phyloP scores from a whole-genome alignment of 2,888 invertebrate species.

The Pollenia griseotomentosa region DNA sequence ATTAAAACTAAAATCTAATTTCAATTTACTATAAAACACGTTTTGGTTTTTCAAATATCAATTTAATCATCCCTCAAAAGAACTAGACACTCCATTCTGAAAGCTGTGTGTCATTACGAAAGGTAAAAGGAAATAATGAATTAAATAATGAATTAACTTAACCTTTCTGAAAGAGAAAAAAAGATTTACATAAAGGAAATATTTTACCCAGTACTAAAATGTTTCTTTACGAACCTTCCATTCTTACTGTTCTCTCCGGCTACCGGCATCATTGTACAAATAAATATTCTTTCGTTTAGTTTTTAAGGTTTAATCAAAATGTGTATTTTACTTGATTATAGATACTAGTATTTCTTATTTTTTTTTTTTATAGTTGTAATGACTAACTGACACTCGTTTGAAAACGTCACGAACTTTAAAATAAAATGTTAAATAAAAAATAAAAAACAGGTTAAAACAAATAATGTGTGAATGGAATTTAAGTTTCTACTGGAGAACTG shows the following conservation, averaged over 20 bases:
- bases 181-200: no score
- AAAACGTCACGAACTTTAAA: slow-evolving; percentile 57
- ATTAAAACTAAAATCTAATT: no score
- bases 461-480: slow-evolving; percentile 52
- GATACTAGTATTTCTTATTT: slow-evolving; percentile 40
- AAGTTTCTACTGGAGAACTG: slow-evolving; percentile 43
- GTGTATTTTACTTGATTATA: background rate
- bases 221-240: no score
- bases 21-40: no score
- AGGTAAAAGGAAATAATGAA: no score
- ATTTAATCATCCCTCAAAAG: no score
- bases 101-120: no score
- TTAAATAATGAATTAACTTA: no score
- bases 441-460: slow-evolving; percentile 20
- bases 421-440: background rate
- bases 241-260: background rate
- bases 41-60: no score
- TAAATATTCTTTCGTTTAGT: background rate
- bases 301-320: background rate
- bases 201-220: no score
- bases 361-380: slow-evolving; percentile 29
- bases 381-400: slow-evolving; percentile 59
- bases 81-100: no score
- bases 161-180: no score
- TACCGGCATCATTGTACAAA: slow-evolving; percentile 41